Evolutionary conservation across 2,888 invertebrate species (phyloP).

Genomic region (Dilophus febrilis): DNA sequence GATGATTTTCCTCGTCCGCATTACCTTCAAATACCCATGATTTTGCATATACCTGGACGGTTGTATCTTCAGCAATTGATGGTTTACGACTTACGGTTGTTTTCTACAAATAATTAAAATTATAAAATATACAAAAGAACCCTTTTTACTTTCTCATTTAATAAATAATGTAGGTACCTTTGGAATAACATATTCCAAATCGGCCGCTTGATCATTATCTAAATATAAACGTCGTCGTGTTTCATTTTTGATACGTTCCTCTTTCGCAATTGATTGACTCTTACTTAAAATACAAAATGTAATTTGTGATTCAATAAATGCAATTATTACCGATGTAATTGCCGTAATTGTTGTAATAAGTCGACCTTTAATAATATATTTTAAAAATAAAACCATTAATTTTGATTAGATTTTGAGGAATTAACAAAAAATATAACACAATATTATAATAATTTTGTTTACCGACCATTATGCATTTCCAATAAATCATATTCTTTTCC

Average conservation of each 20-base stretch:
- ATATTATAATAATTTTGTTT: background rate
- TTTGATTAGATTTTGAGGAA: too few relatives aligned
- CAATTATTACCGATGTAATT: constrained; percentile 27
- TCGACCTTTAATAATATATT: constrained; percentile 20
- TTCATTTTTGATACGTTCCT: background rate
- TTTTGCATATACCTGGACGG: constrained; percentile 19
- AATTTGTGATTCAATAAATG: constrained; percentile 34
- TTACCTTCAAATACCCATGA: constrained; percentile 32
- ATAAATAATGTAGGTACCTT: constrained; percentile 24
- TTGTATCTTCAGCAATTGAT: constrained; percentile 1
- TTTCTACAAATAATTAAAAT: constrained; percentile 15
- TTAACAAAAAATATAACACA: constrained; percentile 1
- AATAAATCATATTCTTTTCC: constrained; percentile 1
- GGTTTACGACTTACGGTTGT: background rate
- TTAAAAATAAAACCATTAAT: too few relatives aligned
- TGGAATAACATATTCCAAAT: constrained; percentile 36
- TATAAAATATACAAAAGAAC: too few relatives aligned
- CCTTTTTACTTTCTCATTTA: too few relatives aligned
- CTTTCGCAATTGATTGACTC: background rate
- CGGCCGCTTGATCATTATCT: constrained; percentile 30
- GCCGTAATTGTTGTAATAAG: constrained; percentile 31
- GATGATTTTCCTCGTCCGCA: constrained; percentile 2
- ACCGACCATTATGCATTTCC: constrained; percentile 2
- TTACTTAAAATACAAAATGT: constrained; percentile 32
- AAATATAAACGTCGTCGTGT: constrained; percentile 2